These are phyloP conservation scores for Nesoenas mayeri DNA, from an alignment of 2,113 vertebrate genomes.

Conservation along the genomic window DNA sequence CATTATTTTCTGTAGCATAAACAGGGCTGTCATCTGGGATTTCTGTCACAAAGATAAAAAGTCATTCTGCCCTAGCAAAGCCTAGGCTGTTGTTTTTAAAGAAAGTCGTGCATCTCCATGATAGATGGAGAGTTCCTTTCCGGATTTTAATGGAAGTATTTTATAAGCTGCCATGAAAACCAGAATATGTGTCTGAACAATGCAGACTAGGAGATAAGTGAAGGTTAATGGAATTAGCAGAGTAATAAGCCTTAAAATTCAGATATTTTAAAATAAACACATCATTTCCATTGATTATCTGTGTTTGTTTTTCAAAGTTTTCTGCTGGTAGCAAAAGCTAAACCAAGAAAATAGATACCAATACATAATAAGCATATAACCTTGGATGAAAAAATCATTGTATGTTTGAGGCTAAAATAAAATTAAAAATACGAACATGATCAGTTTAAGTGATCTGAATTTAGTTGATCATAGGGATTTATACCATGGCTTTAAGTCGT, in stretches of 20 bases:
- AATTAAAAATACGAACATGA: not conserved
- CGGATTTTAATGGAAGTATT: not conserved
- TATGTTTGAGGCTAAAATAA: not conserved
- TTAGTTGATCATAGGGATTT: not conserved
- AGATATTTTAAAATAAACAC: not conserved
- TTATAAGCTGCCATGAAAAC: not conserved
- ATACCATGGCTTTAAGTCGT: not conserved
- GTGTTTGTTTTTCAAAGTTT: not conserved
- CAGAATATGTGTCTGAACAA: not conserved
- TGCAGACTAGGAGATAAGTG: not conserved
- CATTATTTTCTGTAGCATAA: conserved; percentile 62
- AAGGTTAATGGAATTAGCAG: not conserved
- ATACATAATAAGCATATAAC: not conserved
- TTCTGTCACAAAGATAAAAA: conserved; percentile 55
- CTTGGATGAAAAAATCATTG: not conserved
- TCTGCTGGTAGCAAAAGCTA: not conserved
- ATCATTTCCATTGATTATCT: not conserved
- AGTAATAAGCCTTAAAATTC: not conserved
- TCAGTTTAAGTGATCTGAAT: not conserved
- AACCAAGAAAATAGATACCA: not conserved
- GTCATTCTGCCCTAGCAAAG: conserved; percentile 23
- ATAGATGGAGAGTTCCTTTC: conserved; percentile 4
- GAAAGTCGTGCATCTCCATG: not conserved
- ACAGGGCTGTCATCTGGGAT: conserved; percentile 70
- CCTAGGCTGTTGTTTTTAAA: conserved; percentile 28